A percentile compares a stretch with the other conserved stretches of the same genome.
phyloP scores from a whole-genome alignment of 2,797 vertebrate species.

The Miichthys miiuy region DNA sequence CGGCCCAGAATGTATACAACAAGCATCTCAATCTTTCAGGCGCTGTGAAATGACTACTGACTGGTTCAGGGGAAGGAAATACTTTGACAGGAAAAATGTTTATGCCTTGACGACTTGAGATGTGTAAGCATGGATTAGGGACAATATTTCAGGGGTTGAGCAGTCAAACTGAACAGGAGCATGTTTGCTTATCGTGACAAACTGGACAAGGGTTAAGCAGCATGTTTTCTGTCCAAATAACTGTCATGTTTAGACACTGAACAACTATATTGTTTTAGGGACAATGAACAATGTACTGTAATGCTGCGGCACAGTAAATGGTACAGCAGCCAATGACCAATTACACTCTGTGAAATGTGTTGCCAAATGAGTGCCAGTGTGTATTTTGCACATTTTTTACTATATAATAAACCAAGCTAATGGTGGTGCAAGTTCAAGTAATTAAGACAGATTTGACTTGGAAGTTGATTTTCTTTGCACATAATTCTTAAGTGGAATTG shows the following conservation, averaged over 20 bases:
- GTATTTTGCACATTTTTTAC: slow-evolving; percentile 42
- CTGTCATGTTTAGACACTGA: slow-evolving; percentile 30
- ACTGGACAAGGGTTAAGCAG: slow-evolving; percentile 28
- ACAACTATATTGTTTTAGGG: slow-evolving; percentile 45
- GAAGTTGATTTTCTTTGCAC: slow-evolving; percentile 26
- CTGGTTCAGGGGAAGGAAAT: slow-evolving; percentile 70
- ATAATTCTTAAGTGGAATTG: slow-evolving; percentile 36
- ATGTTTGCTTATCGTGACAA: slow-evolving; percentile 64
- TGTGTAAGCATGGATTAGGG: slow-evolving; percentile 50
- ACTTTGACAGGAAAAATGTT: slow-evolving; percentile 70
- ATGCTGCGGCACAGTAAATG: slow-evolving; percentile 23
- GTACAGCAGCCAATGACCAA: slow-evolving; percentile 16
- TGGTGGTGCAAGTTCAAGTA: slow-evolving; percentile 29
- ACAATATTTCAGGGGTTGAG: slow-evolving; percentile 54
- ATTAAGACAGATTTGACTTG: slow-evolving; percentile 33
- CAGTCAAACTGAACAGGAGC: slow-evolving; percentile 52
- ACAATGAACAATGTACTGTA: slow-evolving; percentile 49
- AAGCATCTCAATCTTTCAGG: slow-evolving; percentile 75
- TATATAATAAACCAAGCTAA: slow-evolving; percentile 42
- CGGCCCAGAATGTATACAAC: slow-evolving; percentile 65
- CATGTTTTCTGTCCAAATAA: slow-evolving; percentile 69
- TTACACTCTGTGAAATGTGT: slow-evolving; percentile 31
- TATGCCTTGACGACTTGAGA: slow-evolving; percentile 49
- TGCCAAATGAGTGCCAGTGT: slow-evolving; percentile 40
- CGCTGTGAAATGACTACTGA: slow-evolving; percentile 65